phyloP scores from a whole-genome alignment of 2,113 vertebrate species.

The Dipodomys ordii region DNA sequence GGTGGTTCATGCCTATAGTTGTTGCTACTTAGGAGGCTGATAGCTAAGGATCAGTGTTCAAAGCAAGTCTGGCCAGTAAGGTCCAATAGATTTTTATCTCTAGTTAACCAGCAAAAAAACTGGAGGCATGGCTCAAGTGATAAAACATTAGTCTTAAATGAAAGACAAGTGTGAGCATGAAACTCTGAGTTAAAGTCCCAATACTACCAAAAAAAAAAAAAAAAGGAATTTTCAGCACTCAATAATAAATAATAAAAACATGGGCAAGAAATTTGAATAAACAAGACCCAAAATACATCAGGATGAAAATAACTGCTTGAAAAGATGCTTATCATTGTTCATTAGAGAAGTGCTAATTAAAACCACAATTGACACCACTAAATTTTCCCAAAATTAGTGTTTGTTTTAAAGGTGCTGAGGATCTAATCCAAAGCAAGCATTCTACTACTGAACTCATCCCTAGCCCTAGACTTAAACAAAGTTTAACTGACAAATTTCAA shows the following conservation, averaged over 20 bases:
- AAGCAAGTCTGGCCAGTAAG: too few relatives aligned
- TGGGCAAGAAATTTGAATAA: conserved; percentile 41
- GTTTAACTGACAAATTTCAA: conserved; percentile 29
- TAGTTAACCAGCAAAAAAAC: too few relatives aligned
- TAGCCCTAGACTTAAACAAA: background rate
- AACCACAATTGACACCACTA: conserved; percentile 5
- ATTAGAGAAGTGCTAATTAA: conserved; percentile 55
- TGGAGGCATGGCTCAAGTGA: too few relatives aligned
- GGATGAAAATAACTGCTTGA: conserved; percentile 30
- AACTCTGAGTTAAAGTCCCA: background rate
- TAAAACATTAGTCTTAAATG: too few relatives aligned
- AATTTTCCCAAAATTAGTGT: background rate
- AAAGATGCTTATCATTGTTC: conserved; percentile 12
- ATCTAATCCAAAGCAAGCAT: background rate
- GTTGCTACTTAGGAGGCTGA: too few relatives aligned
- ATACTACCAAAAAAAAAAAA: background rate
- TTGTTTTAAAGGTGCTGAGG: background rate
- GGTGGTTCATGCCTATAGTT: too few relatives aligned
- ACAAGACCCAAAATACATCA: background rate
- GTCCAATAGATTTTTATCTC: too few relatives aligned
- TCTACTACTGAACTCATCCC: background rate
- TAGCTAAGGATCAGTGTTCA: too few relatives aligned
- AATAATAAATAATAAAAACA: conserved; percentile 17
- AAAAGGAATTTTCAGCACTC: conserved; percentile 45
- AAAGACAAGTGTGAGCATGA: background rate